A percentile compares a stretch with the other conserved stretches of the same genome.
These are phyloP conservation scores for Pelvicachromis taeniatus DNA, from an alignment of 2,113 vertebrate species.

Conservation along the genomic window DNA sequence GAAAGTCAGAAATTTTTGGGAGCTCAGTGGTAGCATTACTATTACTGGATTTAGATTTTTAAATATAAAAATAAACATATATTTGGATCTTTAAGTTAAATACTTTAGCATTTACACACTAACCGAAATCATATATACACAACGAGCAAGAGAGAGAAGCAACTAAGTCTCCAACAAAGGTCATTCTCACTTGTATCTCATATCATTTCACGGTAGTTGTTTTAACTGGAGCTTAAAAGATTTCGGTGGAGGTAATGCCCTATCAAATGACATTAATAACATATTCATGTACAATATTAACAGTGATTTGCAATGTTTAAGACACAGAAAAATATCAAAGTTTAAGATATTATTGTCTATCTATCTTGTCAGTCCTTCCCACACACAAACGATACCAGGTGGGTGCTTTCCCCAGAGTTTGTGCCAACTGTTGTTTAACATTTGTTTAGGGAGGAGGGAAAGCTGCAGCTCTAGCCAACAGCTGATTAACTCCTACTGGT, in stretches of 20 bases:
- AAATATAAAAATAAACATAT: background rate
- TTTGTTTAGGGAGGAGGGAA: conserved; percentile 54
- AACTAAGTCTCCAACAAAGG: background rate
- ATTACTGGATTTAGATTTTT: background rate
- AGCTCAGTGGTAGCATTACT: background rate
- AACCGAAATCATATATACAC: background rate
- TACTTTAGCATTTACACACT: background rate
- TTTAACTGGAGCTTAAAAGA: background rate
- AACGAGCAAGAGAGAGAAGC: background rate
- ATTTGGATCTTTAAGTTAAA: background rate
- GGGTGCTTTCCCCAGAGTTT: conserved; percentile 37
- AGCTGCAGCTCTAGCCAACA: conserved; percentile 18
- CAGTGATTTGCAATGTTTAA: background rate
- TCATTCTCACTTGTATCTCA: background rate
- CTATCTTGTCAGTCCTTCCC: background rate
- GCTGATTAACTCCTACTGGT: conserved; percentile 41
- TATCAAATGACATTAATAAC: background rate
- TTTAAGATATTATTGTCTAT: background rate
- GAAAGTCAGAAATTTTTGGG: background rate
- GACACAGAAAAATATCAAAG: background rate
- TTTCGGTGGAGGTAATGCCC: background rate
- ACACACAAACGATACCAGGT: conserved; percentile 41
- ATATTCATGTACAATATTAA: background rate
- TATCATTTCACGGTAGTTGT: background rate
- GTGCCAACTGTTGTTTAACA: conserved; percentile 53